Evolutionary conservation across 2,888 invertebrate species (phyloP), one percentile per base, ranked within the genome.

Genomic region (Microctonus hyperodae): DNA sequence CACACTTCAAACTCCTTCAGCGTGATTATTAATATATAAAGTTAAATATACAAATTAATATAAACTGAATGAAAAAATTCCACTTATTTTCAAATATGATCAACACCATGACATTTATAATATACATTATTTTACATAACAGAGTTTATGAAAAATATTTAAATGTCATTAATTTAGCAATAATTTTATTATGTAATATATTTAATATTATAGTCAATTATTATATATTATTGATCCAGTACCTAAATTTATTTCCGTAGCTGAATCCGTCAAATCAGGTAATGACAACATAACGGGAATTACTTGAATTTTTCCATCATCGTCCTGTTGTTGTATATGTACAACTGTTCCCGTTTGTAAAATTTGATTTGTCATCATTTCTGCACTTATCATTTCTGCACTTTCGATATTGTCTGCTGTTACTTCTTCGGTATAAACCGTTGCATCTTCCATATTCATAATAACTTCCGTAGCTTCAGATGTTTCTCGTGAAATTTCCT

Each of bases 391-490:
- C 57, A 83, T 79, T 64, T 80, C 78, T 1, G 79, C 68, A 13
- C 75, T 71, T 31, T 80, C 81, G 31, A 80, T 75, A 64, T 79
- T 79, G 50, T 83, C 82, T 4, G 82, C 77, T 9, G 83, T 80
- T 0, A 83, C 83, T 73, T 84, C 83, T 66, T 84, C 83, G 0
- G 83, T 83, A 51, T 83, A 83, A n/a, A 82, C 82, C 33, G 79
- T 76, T 22, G 78, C 77, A 51, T 82, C 82, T 64, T 83, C 82
- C 74, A 81, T 79, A 33, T 74, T 79, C 79, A 83, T 80, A 51
- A 83, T 82, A 13, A 83, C 79, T 70, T 81, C 79, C 6, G 78
- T 78, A 9, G 77, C 78, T 62, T 79, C 79, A 7, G 81, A 79
- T 10, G 78, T 78, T 67, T 82, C 82, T 64, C 78, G 76, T 6